Percentiles rank a stretch among this genome's conserved stretches.
phyloP scores from a whole-genome alignment of 2,888 invertebrate species.

The Spilosoma lubricipeda region DNA sequence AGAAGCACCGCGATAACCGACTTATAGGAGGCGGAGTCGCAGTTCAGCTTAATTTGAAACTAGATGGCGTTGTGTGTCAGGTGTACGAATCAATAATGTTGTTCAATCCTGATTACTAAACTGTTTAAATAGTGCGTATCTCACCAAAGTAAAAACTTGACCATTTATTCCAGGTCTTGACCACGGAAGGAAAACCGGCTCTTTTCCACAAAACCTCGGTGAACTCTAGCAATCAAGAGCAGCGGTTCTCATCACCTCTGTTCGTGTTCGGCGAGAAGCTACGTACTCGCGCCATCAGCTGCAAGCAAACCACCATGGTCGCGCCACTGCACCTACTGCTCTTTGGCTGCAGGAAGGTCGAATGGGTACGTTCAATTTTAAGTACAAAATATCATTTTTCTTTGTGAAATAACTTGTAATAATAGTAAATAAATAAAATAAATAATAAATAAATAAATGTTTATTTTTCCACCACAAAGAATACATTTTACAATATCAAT shows the following conservation, averaged over 20 bases:
- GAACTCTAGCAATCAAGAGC: slow-evolving; percentile 94
- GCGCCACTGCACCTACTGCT: slow-evolving; percentile 96
- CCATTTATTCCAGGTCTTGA: slow-evolving; percentile 89
- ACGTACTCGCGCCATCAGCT: slow-evolving; percentile 96
- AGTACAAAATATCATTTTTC: too few species aligned
- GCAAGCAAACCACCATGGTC: slow-evolving; percentile 98
- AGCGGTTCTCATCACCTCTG: slow-evolving; percentile 96
- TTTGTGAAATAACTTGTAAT: too few species aligned
- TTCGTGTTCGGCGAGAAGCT: slow-evolving; percentile 99
- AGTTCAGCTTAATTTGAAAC: not conserved
- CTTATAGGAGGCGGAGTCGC: too few species aligned
- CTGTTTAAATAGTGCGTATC: too few species aligned
- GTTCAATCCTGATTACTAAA: not conserved
- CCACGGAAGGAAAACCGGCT: slow-evolving; percentile 97
- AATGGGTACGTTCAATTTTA: slow-evolving; percentile 81
- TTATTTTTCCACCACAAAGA: too few species aligned
- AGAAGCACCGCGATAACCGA: too few species aligned
- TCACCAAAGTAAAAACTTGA: not conserved
- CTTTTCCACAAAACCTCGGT: slow-evolving; percentile 98
- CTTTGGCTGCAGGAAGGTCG: slow-evolving; percentile 96
- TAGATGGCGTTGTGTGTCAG: not conserved
- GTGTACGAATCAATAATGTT: not conserved
- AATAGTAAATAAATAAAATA: too few species aligned
- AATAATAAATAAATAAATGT: too few species aligned
- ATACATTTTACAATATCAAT: too few species aligned